Percentiles rank a stretch among this genome's conserved stretches.
phyloP scores from a whole-genome alignment of 2,797 vertebrate species.

The Falco rusticolus region DNA sequence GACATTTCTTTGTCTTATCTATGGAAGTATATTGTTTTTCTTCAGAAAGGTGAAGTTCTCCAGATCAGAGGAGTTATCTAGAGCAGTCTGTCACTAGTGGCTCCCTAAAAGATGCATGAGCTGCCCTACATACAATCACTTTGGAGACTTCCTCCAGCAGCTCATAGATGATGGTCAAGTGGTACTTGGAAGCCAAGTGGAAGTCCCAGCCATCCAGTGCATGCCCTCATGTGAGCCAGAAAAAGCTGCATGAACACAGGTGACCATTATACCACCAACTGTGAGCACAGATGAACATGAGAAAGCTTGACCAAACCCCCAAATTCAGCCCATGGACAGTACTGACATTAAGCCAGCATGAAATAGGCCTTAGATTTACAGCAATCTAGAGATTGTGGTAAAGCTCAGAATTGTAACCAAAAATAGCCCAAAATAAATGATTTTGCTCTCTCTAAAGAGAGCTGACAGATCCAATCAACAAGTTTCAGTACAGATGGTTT shows the following conservation, averaged over 20 bases:
- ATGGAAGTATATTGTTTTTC: neutral
- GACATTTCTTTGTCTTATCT: neutral
- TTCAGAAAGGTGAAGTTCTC: neutral
- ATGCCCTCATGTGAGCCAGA: neutral
- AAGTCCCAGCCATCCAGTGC: neutral
- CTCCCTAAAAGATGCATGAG: neutral
- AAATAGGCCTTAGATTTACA: neutral
- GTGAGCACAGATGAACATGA: neutral
- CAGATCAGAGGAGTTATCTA: neutral
- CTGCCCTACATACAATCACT: neutral
- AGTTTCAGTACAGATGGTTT: slow-evolving; percentile 48
- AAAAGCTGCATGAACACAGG: neutral
- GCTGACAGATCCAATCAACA: slow-evolving; percentile 33
- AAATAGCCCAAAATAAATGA: neutral
- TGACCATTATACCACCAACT: neutral
- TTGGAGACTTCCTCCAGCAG: neutral
- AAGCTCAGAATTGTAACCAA: neutral
- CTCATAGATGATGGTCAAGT: neutral
- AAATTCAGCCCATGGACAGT: neutral
- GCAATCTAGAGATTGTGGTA: neutral
- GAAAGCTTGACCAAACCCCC: neutral
- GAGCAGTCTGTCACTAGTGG: neutral
- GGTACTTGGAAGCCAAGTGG: neutral
- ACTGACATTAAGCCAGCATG: neutral
- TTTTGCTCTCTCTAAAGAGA: slow-evolving; percentile 4